Evolutionary conservation across 2,888 invertebrate genomes (phyloP), one percentile per base, ranked within the genome.

Genomic region (Dilophus febrilis): DNA sequence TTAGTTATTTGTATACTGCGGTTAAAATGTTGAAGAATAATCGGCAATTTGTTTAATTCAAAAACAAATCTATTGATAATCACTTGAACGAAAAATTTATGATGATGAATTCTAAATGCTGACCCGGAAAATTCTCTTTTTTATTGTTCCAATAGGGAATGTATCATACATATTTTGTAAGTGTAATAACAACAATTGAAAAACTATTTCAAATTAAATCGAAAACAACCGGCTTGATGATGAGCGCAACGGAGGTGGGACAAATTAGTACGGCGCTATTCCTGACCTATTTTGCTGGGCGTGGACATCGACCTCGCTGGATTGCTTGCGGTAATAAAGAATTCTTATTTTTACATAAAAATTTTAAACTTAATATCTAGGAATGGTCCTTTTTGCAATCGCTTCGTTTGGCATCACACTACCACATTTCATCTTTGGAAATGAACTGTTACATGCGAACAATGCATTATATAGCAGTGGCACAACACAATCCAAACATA

Each of bases 161-260:
- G 85, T 90, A 85, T 63, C 84, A 84, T 63, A 90, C 91, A 32
- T 91, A 91, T 62, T 88, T 91, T 59, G 90, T 90, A 42, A 86
- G 86, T 57, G 86, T 87, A 48, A 86, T 90, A 53, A 91, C 91
- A 42, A 91, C 90, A 27, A 81, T 91, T 47, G 90, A 91, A 62
- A 90, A 88, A 62, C 67, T 91, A 44, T 91, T 87, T 60, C 83
- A 85, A 66, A 81, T 91, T 45, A 87, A 87, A 59, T 87, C 87
- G 42, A 86, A 84, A 64, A 87, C 86, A 32, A 90, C 87, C 1
- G 90, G 90, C 1, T 75, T 86, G 42, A 72, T 91, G 50, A 72
- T 91, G 69, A 85, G 86, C 49, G 87, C 88, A 47, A 88, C 87
- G 16, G 90, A 91, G 64, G 83, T 91, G 55, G 91, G 91, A 1